Percentiles rank a stretch among this genome's conserved stretches.
These are phyloP conservation scores for Pseudeuparius sepicola DNA, from an alignment of 2,888 invertebrate genomes.

Conservation along the genomic window DNA sequence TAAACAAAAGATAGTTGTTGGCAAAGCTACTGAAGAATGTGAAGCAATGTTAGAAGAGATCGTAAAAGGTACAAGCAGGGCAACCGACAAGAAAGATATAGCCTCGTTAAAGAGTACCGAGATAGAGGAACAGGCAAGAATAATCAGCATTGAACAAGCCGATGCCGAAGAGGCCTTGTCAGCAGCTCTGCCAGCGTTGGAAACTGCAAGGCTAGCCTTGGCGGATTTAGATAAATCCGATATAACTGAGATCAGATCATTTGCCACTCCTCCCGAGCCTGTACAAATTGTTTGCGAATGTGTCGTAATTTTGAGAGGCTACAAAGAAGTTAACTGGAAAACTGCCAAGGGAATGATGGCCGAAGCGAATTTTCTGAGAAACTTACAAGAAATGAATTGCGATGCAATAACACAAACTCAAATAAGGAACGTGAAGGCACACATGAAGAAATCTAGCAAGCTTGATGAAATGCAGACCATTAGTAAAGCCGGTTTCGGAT, in stretches of 20 bases:
- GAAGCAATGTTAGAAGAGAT: constrained; percentile 70
- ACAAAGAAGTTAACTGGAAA: constrained; percentile 84
- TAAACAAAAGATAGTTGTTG: constrained; percentile 72
- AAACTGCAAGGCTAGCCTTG: constrained; percentile 69
- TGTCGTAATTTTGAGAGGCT: constrained; percentile 72
- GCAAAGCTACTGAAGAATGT: constrained; percentile 71
- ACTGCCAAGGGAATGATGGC: constrained; percentile 88
- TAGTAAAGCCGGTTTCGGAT: constrained; percentile 77
- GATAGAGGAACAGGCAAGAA: constrained; percentile 70
- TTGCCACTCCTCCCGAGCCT: constrained; percentile 82
- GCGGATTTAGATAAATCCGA: constrained; percentile 79
- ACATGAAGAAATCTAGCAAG: constrained; percentile 62
- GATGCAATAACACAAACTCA: constrained; percentile 63
- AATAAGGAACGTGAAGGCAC: constrained; percentile 57
- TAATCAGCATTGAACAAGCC: constrained; percentile 70
- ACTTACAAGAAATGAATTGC: constrained; percentile 78
- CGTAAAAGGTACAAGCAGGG: constrained; percentile 56
- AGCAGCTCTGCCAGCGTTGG: constrained; percentile 76
- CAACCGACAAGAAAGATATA: constrained; percentile 67
- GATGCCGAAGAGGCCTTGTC: constrained; percentile 75
- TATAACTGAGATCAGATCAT: constrained; percentile 86
- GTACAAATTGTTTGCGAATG: constrained; percentile 87
- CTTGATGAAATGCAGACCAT: constrained; percentile 76
- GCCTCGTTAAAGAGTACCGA: constrained; percentile 71
- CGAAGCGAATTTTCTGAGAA: constrained; percentile 72